These are phyloP conservation scores for Argopecten irradians DNA, from an alignment of 1,140 invertebrate genomes.

Conservation along the genomic window DNA sequence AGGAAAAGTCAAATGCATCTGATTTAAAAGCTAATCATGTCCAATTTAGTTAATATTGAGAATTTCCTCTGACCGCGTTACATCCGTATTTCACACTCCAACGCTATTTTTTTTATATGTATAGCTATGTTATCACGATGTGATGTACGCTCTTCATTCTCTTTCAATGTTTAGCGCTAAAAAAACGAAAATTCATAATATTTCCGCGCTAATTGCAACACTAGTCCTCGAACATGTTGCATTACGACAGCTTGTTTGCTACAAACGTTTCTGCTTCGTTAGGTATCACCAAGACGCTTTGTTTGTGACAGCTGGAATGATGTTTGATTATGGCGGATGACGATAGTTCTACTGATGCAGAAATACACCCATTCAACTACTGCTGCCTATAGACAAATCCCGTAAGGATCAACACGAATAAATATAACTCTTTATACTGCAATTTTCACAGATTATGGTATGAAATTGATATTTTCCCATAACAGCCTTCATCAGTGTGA, in stretches of 20 bases:
- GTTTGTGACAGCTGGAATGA: neutral
- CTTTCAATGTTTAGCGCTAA: neutral
- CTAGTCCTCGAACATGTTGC: neutral
- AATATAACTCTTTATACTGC: neutral
- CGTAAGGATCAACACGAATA: neutral
- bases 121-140: neutral
- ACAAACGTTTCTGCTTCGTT: neutral
- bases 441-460: neutral
- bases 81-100: neutral
- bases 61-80: neutral
- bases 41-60: neutral
- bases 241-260: neutral
- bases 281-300: slow-evolving; percentile 7
- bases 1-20: neutral
- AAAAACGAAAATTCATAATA: neutral
- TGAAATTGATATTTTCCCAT: slow-evolving; percentile 6
- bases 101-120: neutral
- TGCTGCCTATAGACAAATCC: neutral
- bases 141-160: neutral
- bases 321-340: neutral
- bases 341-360: neutral
- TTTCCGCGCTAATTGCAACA: neutral
- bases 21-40: neutral
- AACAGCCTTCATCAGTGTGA: neutral
- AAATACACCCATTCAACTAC: slow-evolving; percentile 5